Base-by-base conservation (phyloP, 2,888 invertebrate genomes). In the Labia minor region DNA sequence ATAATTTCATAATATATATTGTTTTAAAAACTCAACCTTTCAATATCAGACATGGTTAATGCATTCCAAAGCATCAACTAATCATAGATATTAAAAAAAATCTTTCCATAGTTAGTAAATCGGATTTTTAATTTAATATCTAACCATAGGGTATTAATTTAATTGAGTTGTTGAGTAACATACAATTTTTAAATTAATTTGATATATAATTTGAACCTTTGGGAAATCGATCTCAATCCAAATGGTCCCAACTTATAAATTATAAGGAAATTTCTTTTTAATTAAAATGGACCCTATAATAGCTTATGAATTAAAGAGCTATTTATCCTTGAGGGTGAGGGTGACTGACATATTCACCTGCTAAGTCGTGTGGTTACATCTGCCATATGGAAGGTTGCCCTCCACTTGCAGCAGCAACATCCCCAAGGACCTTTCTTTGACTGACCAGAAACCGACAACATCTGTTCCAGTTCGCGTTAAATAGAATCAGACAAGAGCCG, bases 301-400 rank as follows among this genome's bases (percentile, higher is more conserved):
- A 14, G 19, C 14, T 62, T 64, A 18, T 33, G 33, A 64, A 21
- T 64, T 21, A 64, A 64, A 21, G 8, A 26, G 26, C 33, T 20
- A 26, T 33, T 64, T 33, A 26, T 16, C 21, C 64, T 8, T 21
- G 16, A 21, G 21, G n/a, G 21, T 3, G 26, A 26, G 26, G 26
- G 26, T 26, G 16, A 26, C 21, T 64, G 16, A 26, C 21, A 26
- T 33, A 26, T 33, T 64, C 64, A 26, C 64, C 33, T 33, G 21
- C 64, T 64, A 21, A 26, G 26, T 64, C 64, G 61, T 68, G 69
- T 66, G 69, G 69, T 69, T 66, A 66, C 69, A 66, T 19, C 26
- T 66, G 67, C 62, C 69, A 69, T 69, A 69, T 69, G 69, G 69
- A 49, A 16, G n/a, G 2, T 49, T 49, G 49, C 49, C 49, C 49